Evolutionary conservation across 2,888 invertebrate species (phyloP), one percentile per base, ranked within the genome.

Genomic region (Calliphora vomitoria): DNA sequence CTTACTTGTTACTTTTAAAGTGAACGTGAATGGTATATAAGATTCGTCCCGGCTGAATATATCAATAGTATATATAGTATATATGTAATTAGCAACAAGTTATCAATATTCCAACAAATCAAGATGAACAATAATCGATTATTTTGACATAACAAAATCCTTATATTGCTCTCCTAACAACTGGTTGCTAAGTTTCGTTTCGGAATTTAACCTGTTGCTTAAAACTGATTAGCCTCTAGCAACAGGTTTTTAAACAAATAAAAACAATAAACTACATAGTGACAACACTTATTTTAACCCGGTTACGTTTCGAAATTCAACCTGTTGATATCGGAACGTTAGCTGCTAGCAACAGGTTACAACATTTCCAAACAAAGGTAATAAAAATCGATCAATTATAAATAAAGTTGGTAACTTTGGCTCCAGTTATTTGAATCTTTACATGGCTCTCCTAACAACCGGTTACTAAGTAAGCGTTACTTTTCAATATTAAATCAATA

Each of bases 401-500:
- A 35, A 35, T 6, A 35, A 35, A 4, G 4, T 35, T 35, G 6
- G 6, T 35, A 4, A 4, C 35, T 35, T 35, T 35, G 35, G 6
- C 35, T 35, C 35, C 25, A 25, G 25, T 35, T 35, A 35, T 35
- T 44, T 44, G 3, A 44, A 44, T 44, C 44, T 3, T 11, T 44
- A 44, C 3, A 10, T 44, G 44, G 44, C 3, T 8, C 44, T 44
- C 44, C 44, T 44, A 44, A 44, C 82, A 87, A 87, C 82, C 64
- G 53, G 78, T 85, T 75, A 74, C 85, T 79, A 85, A 25, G 78
- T 79, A 85, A 25, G 78, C 60, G 31, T 66, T 25, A 64, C 5
- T 11, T 38, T 84, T 53, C 11, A n/a, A 47, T 85, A 62, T 83
- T 79, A 35, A 50, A 82, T 82, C 86, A 74, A 86, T 86, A 66